These are phyloP conservation scores for Gorsachius goisagi DNA, from an alignment of 2,113 vertebrate species.

Conservation along the genomic window DNA sequence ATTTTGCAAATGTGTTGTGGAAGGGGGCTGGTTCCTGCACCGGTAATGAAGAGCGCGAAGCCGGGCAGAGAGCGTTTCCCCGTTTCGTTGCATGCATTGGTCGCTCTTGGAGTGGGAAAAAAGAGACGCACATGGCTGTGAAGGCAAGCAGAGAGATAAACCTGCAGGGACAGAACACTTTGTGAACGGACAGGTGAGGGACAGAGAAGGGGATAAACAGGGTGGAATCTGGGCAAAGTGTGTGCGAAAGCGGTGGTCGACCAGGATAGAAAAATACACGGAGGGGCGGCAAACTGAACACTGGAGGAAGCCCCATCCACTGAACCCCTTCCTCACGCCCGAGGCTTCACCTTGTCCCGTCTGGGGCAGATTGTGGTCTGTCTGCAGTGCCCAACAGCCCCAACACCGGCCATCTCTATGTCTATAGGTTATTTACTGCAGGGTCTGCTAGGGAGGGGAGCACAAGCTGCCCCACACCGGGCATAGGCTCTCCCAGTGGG, in stretches of 20 bases:
- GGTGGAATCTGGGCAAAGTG: rapidly evolving
- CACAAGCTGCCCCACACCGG: rapidly evolving
- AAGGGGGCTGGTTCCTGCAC: not conserved
- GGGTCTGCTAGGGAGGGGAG: not conserved
- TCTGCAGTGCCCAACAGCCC: not conserved
- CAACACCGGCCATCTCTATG: rapidly evolving
- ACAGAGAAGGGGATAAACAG: not conserved
- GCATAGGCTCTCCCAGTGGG: not conserved
- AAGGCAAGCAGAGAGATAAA: not conserved
- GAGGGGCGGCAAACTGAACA: not conserved
- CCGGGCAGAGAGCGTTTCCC: not conserved
- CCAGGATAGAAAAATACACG: not conserved
- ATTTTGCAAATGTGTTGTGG: not conserved
- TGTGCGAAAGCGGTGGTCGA: not conserved
- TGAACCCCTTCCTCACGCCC: not conserved
- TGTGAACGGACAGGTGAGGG: not conserved
- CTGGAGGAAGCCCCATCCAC: not conserved
- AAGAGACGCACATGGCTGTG: not conserved
- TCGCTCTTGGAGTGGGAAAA: not conserved
- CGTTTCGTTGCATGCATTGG: not conserved
- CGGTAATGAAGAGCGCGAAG: not conserved
- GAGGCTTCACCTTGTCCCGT: not conserved
- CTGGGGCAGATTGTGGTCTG: not conserved
- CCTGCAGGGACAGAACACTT: not conserved
- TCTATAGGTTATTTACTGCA: no score